A percentile compares a stretch with the other conserved stretches of the same genome.
Evolutionary conservation across 1,140 invertebrate genomes (phyloP).

Genomic region (Drosophila bocki): DNA sequence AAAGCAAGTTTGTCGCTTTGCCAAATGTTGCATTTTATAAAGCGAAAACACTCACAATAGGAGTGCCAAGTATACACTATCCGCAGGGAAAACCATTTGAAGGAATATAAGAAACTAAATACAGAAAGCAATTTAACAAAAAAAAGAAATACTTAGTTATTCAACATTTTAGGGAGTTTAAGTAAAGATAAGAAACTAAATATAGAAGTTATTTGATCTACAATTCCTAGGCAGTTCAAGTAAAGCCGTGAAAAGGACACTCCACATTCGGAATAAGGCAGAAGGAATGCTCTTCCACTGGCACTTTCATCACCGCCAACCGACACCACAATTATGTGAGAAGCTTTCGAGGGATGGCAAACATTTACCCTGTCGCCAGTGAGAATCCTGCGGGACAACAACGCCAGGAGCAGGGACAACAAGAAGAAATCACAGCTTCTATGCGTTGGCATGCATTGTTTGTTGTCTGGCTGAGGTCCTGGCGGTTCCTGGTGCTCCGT

Average conservation of each 20-base stretch:
- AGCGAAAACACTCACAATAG: slow-evolving; percentile 69
- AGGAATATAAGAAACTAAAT: no score
- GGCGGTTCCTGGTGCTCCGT: slow-evolving; percentile 28
- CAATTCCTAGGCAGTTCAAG: neutral
- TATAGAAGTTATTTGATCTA: no score
- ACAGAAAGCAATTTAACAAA: neutral
- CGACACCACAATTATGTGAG: slow-evolving; percentile 51
- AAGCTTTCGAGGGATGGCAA: slow-evolving; percentile 32
- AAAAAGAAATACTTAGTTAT: neutral
- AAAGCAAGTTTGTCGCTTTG: slow-evolving; percentile 77
- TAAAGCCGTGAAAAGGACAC: neutral
- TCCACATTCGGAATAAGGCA: slow-evolving; percentile 2
- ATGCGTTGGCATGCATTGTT: slow-evolving; percentile 66
- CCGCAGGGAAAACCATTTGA: no score
- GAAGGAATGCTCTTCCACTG: slow-evolving; percentile 6
- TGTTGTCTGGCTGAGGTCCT: slow-evolving; percentile 44
- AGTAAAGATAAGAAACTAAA: neutral
- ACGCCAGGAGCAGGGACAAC: slow-evolving; percentile 1
- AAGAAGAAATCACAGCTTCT: slow-evolving; percentile 38
- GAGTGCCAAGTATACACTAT: slow-evolving; percentile 20
- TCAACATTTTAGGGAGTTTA: neutral
- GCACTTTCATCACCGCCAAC: slow-evolving; percentile 19
- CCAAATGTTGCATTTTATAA: slow-evolving; percentile 80
- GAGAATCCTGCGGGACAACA: slow-evolving; percentile 33
- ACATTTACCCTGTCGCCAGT: slow-evolving; percentile 38